Conservation (phyloP, 2,888 invertebrate genomes). For the Yponomeuta malinellus region DNA sequence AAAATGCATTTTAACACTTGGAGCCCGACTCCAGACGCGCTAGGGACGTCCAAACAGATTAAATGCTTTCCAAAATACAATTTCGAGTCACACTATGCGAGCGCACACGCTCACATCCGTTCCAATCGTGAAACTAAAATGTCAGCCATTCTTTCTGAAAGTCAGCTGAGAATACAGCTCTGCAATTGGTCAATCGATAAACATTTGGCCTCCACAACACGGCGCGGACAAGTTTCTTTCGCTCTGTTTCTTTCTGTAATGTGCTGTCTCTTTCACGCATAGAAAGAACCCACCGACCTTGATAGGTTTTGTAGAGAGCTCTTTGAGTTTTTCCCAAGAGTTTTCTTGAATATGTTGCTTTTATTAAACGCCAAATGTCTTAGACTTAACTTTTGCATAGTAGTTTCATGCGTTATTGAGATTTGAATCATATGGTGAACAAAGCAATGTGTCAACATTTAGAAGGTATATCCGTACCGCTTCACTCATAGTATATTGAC, state of each 20-base stretch:
- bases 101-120: conserved; percentile 33
- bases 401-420: conserved; percentile 24
- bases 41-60: conserved; percentile 58
- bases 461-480: conserved; percentile 41
- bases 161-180: conserved; percentile 61
- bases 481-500: conserved; percentile 49
- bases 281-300: conserved; percentile 42
- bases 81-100: conserved; percentile 12
- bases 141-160: conserved; percentile 21
- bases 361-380: conserved; percentile 12
- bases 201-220: conserved; percentile 31
- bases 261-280: conserved; percentile 41
- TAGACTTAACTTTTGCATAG: conserved; percentile 20
- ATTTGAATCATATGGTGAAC: conserved; percentile 61
- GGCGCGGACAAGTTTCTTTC: conserved; percentile 42
- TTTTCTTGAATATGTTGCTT: neutral
- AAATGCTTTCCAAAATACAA: conserved; percentile 26
- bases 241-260: conserved; percentile 37
- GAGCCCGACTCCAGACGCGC: conserved; percentile 59
- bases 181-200: conserved; percentile 73
- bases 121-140: conserved; percentile 56
- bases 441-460: conserved; percentile 62
- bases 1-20: conserved; percentile 72
- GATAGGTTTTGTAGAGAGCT: conserved; percentile 37
- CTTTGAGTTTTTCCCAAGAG: conserved; percentile 23